These are phyloP conservation scores for Andricus curvator DNA, from an alignment of 2,888 invertebrate genomes.

Conservation along the genomic window DNA sequence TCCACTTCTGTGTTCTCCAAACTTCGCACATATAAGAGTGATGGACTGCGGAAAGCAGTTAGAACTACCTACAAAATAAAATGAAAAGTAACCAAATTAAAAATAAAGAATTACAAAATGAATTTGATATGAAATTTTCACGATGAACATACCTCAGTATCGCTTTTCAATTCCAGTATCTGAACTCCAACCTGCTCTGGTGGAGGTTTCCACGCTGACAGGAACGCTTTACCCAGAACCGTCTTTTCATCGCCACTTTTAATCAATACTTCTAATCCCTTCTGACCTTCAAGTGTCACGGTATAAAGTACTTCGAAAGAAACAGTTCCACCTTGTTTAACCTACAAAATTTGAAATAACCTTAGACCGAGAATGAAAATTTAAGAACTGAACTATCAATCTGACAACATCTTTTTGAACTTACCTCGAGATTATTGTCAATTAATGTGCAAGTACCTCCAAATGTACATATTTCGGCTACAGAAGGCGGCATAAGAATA, in stretches of 20 bases:
- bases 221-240: slow-evolving; percentile 44
- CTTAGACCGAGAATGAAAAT: not conserved
- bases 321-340: not conserved
- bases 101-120: not conserved
- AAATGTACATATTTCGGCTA: slow-evolving; percentile 54
- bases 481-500: slow-evolving; percentile 59
- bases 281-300: not conserved
- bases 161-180: slow-evolving; percentile 60
- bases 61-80: slow-evolving; percentile 63
- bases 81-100: slow-evolving; percentile 15
- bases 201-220: slow-evolving; percentile 63
- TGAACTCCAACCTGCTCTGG: slow-evolving; percentile 63
- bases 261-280: not conserved
- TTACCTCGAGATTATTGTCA: not conserved
- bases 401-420: not conserved
- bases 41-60: slow-evolving; percentile 60
- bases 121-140: not conserved
- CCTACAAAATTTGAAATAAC: not conserved
- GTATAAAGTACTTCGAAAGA: not conserved
- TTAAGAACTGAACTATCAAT: not conserved
- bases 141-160: slow-evolving; percentile 59
- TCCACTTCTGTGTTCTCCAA: slow-evolving; percentile 61
- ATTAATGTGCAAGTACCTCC: slow-evolving; percentile 59
- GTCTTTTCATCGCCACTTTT: not conserved
- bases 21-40: slow-evolving; percentile 62